Evolutionary conservation across 1,140 invertebrate genomes (phyloP).

Genomic region (Cotesia chilonis): DNA sequence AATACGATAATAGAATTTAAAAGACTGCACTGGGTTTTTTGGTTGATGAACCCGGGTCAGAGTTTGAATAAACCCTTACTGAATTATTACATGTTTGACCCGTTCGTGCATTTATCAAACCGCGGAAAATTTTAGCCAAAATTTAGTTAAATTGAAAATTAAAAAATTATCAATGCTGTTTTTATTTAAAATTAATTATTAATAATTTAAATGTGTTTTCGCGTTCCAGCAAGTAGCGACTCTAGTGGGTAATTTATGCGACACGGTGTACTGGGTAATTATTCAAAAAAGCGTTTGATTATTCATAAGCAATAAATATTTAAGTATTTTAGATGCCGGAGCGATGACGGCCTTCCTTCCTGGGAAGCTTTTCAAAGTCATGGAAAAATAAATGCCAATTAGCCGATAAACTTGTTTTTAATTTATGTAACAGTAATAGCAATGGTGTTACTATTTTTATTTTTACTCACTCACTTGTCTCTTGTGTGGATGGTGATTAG

Average conservation of each 20-base stretch:
- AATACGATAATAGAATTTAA: background rate
- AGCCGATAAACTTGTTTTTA: background rate
- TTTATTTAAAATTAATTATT: background rate
- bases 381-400: background rate
- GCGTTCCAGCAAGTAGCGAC: no score
- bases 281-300: background rate
- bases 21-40: background rate
- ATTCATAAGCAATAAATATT: background rate
- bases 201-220: background rate
- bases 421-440: no score
- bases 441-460: no score
- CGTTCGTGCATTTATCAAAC: no score
- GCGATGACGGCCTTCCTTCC: background rate
- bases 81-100: no score
- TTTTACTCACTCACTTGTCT: no score
- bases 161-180: no score
- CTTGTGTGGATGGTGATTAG: constrained; percentile 1
- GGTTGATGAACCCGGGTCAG: background rate
- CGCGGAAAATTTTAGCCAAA: no score
- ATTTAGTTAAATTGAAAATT: no score
- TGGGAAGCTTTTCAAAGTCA: constrained; percentile 10
- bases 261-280: no score
- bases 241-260: no score
- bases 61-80: no score
- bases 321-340: background rate